Base-by-base conservation (phyloP, 2,113 vertebrate genomes). In the Catagonus wagneri region DNA sequence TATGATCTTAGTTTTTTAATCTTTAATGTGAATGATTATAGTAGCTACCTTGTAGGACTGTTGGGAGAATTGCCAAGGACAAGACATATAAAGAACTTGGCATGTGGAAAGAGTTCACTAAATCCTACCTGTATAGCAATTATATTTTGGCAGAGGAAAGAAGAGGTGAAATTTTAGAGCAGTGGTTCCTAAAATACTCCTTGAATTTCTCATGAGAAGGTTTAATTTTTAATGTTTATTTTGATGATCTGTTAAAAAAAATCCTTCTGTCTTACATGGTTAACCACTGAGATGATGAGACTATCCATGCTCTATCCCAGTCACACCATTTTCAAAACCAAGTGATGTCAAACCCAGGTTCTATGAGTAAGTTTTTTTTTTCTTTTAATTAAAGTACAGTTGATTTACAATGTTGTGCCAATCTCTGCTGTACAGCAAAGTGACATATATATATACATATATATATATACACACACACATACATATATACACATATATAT, bases 161-260 rank as follows among this genome's bases (percentile, higher is more conserved):
- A 89, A 56, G 15, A 65, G 6, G 15, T 69, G 15, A 52, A 60
- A 79, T 75, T 90, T 93, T 88, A 75, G 22, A 89, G 23, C 16
- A 6, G 6, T 90, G 23, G 3, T 44, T 79, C 12, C 88, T 90
- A 90, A 74, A 68, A 36, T 83, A 89, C 20, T 65, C 32, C n/a
- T 89, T 58, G 50, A 74, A 17, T 66, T 81, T 36, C 34, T 87
- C 20, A 25, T 81, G 61, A 80, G 13, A 54, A 71, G 71, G 17
- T 93, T 68, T 89, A 69, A 52, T 65, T 79, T 80, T 97, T 44
- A 63, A 66, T 80, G 52, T 61, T 95, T n/a, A 88, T 89, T 90
- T 84, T 93, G 27, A 76, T 68, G 25, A 36, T n/a, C 22, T 90
- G 58, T 90, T 90, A 36, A 88, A 94, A 87, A 79, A 79, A 69